Evolutionary conservation across 2,113 vertebrate genomes (phyloP).

Genomic region (Silurus asotus): DNA sequence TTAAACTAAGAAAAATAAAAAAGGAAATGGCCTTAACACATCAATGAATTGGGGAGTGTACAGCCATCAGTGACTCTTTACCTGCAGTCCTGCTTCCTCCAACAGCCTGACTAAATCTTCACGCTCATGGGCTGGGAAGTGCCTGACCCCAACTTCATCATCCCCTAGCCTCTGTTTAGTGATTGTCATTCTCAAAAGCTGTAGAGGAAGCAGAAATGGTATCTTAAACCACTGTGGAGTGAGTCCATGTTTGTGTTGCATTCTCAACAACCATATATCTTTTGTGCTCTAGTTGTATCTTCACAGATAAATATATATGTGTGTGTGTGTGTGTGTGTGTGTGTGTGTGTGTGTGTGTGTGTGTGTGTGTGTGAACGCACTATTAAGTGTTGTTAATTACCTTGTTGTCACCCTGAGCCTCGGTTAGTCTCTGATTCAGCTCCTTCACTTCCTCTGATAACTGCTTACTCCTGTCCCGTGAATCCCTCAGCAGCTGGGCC

Average conservation of each 20-base stretch:
- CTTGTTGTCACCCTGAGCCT: slow-evolving; percentile 97
- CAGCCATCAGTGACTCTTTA: slow-evolving; percentile 51
- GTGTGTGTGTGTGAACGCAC: too few relatives aligned
- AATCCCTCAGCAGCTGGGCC: slow-evolving; percentile 86
- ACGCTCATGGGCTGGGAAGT: slow-evolving; percentile 92
- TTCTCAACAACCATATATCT: neutral
- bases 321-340: neutral
- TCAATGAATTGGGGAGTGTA: too few relatives aligned
- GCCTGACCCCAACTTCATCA: slow-evolving; percentile 87
- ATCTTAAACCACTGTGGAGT: too few relatives aligned
- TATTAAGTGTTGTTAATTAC: slow-evolving; percentile 62
- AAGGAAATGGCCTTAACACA: too few relatives aligned
- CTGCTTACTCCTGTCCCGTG: slow-evolving; percentile 83
- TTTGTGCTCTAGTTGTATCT: neutral
- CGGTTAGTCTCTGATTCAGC: slow-evolving; percentile 86
- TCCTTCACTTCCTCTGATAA: slow-evolving; percentile 91
- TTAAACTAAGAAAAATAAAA: too few relatives aligned
- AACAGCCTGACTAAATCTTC: slow-evolving; percentile 91
- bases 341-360: neutral
- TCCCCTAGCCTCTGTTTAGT: slow-evolving; percentile 94
- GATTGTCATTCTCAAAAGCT: slow-evolving; percentile 97
- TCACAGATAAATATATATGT: neutral
- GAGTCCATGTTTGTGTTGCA: neutral
- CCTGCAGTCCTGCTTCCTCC: slow-evolving; percentile 88
- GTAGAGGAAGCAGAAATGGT: neutral